phyloP scores from a whole-genome alignment of 2,113 vertebrate species.

The Phylloscopus whistleri region DNA sequence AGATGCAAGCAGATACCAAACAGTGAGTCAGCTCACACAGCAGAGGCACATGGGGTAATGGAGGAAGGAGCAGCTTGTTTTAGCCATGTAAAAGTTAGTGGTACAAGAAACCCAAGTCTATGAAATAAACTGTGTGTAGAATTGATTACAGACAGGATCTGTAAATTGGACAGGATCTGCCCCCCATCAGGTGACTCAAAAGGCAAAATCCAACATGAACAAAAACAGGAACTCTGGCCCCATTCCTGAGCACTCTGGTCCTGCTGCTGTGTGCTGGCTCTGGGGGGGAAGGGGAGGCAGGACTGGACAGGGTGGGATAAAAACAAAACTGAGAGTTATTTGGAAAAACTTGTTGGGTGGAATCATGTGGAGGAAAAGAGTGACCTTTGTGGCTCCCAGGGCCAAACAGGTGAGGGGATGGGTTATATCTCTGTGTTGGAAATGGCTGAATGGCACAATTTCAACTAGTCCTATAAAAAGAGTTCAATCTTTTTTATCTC shows the following conservation, averaged over 20 bases:
- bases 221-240: conserved; percentile 25
- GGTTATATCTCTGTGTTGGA: not conserved
- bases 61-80: not conserved
- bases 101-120: not conserved
- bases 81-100: not conserved
- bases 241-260: not conserved
- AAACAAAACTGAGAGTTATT: not conserved
- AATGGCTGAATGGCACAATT: not conserved
- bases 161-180: not conserved
- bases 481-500: not conserved
- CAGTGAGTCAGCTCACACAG: not conserved
- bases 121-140: not conserved
- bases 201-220: not conserved
- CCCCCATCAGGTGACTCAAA: not conserved
- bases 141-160: not conserved
- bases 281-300: not conserved
- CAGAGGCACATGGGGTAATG: not conserved
- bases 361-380: not conserved
- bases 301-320: not conserved
- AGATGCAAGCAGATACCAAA: not conserved
- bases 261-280: not conserved
- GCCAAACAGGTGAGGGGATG: not conserved
- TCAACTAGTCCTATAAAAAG: not conserved
- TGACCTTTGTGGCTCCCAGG: not conserved
- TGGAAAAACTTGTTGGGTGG: conserved; percentile 11